phyloP scores from a whole-genome alignment of 2,888 invertebrate species.

The Nephrotoma flavescens region DNA sequence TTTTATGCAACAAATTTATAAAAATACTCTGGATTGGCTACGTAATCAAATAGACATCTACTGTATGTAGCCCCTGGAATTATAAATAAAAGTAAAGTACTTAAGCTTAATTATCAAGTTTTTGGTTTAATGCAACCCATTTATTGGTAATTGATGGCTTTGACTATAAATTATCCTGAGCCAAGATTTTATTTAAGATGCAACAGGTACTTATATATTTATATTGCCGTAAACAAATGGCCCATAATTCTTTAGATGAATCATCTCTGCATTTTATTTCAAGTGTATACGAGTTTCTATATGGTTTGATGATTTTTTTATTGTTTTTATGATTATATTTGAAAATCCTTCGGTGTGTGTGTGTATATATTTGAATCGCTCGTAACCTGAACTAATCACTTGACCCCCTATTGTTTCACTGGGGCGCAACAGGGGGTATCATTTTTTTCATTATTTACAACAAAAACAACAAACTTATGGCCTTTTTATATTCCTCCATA shows the following conservation, averaged over 20 bases:
- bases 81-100: too few species aligned
- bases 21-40: too few species aligned
- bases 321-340: background rate
- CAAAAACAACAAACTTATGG: background rate
- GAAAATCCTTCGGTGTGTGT: background rate
- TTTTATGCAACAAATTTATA: too few species aligned
- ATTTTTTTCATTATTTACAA: background rate
- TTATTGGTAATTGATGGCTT: too few species aligned
- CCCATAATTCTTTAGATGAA: background rate
- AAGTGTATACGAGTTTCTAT: background rate
- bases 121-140: too few species aligned
- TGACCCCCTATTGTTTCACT: constrained; percentile 12
- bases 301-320: constrained; percentile 3
- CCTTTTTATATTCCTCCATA: background rate
- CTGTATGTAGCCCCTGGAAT: too few species aligned
- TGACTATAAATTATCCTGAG: too few species aligned
- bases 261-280: background rate
- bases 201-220: too few species aligned
- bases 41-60: too few species aligned
- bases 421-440: constrained; percentile 9
- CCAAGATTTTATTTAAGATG: too few species aligned
- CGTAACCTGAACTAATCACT: constrained; percentile 14
- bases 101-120: too few species aligned
- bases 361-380: background rate
- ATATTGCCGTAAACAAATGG: background rate